Base-by-base conservation (phyloP, 2,113 vertebrate genomes). In the Suricata suricatta region DNA sequence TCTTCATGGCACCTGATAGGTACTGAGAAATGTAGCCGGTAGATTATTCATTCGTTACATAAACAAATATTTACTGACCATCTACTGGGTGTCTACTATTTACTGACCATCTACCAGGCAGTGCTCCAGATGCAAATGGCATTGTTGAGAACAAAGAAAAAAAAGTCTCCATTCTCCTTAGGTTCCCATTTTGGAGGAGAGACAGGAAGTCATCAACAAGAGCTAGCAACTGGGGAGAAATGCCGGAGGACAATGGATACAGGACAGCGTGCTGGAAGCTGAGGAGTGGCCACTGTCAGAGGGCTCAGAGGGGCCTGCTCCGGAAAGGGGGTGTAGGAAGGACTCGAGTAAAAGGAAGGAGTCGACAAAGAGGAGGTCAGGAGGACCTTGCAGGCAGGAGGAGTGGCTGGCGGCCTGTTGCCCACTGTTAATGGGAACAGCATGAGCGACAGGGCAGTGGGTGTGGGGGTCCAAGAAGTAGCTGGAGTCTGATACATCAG, bases 381-480 rank as follows among this genome's bases (percentile, higher is more conserved):
- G 33, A 0, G 0, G 38, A 29, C 31, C 41, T 8, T 10, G 13
- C 16, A 81, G 66, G 21, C 25, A 31, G 41, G 31, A 8, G 64
- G 11, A 16, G 33, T 2, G 35, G 50, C 33, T n/a, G 10, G 38
- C 66, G 25, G 54, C 6, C 2, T 25, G 29, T 35, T 81, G 57
- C 76, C 27, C 16, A 7, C 0, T 31, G 16, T 31, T 31, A 63
- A 31, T 1, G 60, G 57, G 31, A 91, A 7, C 11, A 57, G 54
- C 84, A 50, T 7, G 8, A 74, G 17, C 0, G 0, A 9, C 23
- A 33, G 11, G n/a, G 21, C 16, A 25, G 31, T 4, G 27, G 35
- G 27, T 69, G 29, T 33, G 31, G 57, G 80, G 80, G 41, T 14
- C 31, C 35, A 31, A 66, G 64, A 81, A 44, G 38, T 27, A 52